Conservation (phyloP, 2,797 vertebrate genomes). For the Acrocephalus scirpaceus region DNA sequence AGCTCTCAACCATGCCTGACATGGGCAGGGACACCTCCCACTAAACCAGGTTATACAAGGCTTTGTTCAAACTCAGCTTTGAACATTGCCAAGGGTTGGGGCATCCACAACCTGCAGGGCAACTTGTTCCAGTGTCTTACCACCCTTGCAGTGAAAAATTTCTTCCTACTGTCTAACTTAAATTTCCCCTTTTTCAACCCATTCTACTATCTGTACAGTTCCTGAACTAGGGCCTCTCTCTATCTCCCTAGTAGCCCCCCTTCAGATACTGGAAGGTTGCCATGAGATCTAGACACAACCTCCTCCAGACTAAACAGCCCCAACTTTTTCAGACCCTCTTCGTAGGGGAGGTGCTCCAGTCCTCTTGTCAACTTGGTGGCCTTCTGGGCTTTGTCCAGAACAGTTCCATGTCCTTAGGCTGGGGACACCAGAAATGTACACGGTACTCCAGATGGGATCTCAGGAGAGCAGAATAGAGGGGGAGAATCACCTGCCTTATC, state of each 20-base stretch:
- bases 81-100: neutral
- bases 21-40: neutral
- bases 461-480: neutral
- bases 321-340: neutral
- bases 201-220: neutral
- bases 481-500: neutral
- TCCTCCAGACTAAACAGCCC: neutral
- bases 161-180: neutral
- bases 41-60: neutral
- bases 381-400: neutral
- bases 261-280: neutral
- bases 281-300: neutral
- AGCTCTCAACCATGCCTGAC: rapidly evolving
- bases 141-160: neutral
- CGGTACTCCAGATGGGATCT: neutral
- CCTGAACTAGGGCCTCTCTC: neutral
- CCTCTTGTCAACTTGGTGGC: neutral
- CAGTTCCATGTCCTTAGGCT: neutral
- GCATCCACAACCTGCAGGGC: rapidly evolving
- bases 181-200: neutral
- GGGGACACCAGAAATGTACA: neutral
- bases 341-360: rapidly evolving
- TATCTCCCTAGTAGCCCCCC: neutral
- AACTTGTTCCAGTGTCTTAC: neutral
- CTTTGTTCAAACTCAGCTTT: neutral